phyloP scores from a whole-genome alignment of 2,888 invertebrate genomes.

The Andrena bucephala region DNA sequence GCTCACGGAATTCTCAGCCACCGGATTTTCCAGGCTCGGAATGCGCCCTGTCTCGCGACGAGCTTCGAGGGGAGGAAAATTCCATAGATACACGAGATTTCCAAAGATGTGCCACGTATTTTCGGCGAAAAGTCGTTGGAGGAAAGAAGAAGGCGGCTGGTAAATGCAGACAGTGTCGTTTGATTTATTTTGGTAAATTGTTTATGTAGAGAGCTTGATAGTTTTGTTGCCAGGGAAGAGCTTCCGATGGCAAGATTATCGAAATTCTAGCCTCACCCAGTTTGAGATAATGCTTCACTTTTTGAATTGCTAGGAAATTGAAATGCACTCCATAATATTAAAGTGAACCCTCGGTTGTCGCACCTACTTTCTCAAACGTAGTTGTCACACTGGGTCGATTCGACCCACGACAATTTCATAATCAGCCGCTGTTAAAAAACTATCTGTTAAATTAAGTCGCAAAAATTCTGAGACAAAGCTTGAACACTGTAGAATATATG shows the following conservation, averaged over 20 bases:
- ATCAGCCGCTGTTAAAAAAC: too few relatives aligned
- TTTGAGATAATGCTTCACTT: too few relatives aligned
- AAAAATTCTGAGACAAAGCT: too few relatives aligned
- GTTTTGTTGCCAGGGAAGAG: background rate
- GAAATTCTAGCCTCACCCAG: background rate
- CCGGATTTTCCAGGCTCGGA: slow-evolving; percentile 26
- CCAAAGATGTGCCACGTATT: slow-evolving; percentile 6
- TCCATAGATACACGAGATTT: slow-evolving; percentile 8
- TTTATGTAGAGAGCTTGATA: background rate
- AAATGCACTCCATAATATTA: too few relatives aligned
- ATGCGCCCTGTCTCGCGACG: background rate
- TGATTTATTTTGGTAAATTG: too few relatives aligned
- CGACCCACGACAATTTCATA: too few relatives aligned
- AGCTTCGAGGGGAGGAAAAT: slow-evolving; percentile 14
- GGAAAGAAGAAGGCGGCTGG: background rate
- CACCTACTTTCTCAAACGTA: too few relatives aligned
- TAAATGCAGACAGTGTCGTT: background rate
- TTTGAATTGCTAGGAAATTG: too few relatives aligned
- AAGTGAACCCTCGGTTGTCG: too few relatives aligned
- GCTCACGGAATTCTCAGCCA: slow-evolving; percentile 33
- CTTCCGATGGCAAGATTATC: slow-evolving; percentile 9
- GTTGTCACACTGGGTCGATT: too few relatives aligned
- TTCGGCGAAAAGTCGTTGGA: background rate
- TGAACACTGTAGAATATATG: too few relatives aligned
- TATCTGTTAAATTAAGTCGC: too few relatives aligned